Base-by-base conservation (phyloP, 1,140 invertebrate genomes). In the Drosophila littoralis region DNA sequence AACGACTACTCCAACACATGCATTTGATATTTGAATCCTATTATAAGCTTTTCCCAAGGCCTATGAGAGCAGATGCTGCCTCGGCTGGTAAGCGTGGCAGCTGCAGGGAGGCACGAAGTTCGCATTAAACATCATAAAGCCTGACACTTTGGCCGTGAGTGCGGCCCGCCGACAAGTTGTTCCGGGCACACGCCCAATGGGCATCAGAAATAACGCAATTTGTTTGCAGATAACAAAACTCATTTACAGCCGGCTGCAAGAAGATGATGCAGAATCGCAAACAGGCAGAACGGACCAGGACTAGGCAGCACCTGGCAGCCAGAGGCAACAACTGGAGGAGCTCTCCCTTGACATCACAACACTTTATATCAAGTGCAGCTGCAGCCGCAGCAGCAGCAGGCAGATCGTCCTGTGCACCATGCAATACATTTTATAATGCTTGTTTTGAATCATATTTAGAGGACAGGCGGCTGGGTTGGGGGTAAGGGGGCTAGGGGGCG, bases 361-460 rank as follows among this genome's bases (percentile, higher is more conserved):
- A 89, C 83, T 86, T 79, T 70, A 69, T 65, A 73, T 76, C 83
- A 86, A 86, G 50, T 77, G 79, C 83, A 82, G 63, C 61, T 45
- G 69, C 22, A 28, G 22, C 22, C 22, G 70, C 54, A 60, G 60
- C 54, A 10, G 46, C 46, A 6, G 4, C 22, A 52, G 46, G 57
- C 28, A 45, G 50, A 22, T 13, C 54, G 36, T 46, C 50, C 15
- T 42, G 15, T 40, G 38, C 38, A 40, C 38, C 45, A 52, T 68
- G 81, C 81, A 72, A 88, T 83, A 88, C 70, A 88, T 75, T 88
- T 83, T 89, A 81, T 83, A 88, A 83, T 88, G 77, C 83, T 88
- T 88, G 83, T 88, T 89, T 89, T 89, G 84, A 89, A 88, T 88
- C 80, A 88, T 88, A 77, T 89, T 83, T 66, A 54, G 72, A 42